Evolutionary conservation across 2,888 invertebrate species (phyloP).

Genomic region (Trissonchulus latispiculum): DNA sequence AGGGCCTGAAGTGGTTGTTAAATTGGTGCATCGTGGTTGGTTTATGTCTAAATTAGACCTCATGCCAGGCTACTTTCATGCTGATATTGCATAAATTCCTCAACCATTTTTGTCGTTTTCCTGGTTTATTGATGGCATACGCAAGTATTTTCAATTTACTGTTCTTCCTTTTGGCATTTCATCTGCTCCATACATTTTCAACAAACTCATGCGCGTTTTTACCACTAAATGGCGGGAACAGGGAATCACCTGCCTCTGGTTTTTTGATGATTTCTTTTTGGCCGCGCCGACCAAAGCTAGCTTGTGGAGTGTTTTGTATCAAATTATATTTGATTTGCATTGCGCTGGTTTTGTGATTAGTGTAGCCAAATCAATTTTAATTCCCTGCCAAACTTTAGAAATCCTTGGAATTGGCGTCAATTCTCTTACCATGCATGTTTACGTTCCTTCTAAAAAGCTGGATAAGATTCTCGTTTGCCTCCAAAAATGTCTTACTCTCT

Average conservation of each 20-base stretch:
- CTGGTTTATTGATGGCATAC: neutral
- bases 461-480: too few species aligned
- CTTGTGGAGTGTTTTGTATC: neutral
- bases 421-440: too few species aligned
- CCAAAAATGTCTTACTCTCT: too few species aligned
- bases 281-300: neutral
- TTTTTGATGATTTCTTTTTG: slow-evolving; percentile 3
- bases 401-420: too few species aligned
- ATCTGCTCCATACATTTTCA: slow-evolving; percentile 9
- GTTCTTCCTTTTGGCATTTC: slow-evolving; percentile 13
- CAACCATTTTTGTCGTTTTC: neutral
- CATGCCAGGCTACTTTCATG: neutral
- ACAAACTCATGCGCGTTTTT: slow-evolving; percentile 10
- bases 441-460: too few species aligned
- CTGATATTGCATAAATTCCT: neutral
- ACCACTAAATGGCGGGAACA: neutral
- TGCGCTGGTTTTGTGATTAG: slow-evolving; percentile 3
- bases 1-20: neutral
- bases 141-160: neutral
- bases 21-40: neutral
- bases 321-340: neutral
- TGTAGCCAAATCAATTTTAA: neutral
- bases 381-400: too few species aligned
- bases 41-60: slow-evolving; percentile 2
- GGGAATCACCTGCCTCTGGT: neutral